Percentiles rank a stretch among this genome's conserved stretches.
phyloP scores from a whole-genome alignment of 1,140 invertebrate species.

The Rhagoletis pomonella region DNA sequence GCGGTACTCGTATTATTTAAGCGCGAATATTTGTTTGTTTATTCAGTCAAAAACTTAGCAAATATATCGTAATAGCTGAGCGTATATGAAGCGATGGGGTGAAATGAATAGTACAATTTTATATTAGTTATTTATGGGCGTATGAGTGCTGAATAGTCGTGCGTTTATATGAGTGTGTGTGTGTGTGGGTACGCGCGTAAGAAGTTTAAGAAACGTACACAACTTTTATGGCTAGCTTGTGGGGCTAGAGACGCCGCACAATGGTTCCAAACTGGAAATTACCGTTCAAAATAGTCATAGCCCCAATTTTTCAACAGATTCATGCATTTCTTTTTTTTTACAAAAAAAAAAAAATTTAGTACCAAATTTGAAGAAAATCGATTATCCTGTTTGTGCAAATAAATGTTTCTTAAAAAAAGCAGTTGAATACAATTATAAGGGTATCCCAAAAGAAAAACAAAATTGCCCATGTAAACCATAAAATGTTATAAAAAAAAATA shows the following conservation, averaged over 20 bases:
- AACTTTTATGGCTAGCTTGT: conserved; percentile 20
- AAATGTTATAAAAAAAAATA: too few relatives aligned
- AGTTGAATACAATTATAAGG: too few relatives aligned
- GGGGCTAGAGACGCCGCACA: neutral
- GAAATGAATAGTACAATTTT: conserved; percentile 32
- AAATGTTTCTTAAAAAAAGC: too few relatives aligned
- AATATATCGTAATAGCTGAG: conserved; percentile 29
- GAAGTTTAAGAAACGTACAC: neutral
- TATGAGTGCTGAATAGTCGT: neutral
- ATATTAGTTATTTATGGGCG: conserved; percentile 37
- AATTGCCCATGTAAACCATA: too few relatives aligned
- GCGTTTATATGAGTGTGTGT: neutral
- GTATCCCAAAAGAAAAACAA: too few relatives aligned
- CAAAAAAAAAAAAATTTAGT: too few relatives aligned
- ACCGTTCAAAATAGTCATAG: too few relatives aligned
- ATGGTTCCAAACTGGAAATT: too few relatives aligned
- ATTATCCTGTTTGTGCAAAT: too few relatives aligned
- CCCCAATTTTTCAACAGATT: too few relatives aligned
- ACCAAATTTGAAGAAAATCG: too few relatives aligned
- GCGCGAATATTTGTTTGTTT: conserved; percentile 40
- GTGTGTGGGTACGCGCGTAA: neutral
- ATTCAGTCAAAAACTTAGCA: conserved; percentile 31
- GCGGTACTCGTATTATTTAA: neutral
- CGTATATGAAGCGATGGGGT: conserved; percentile 19
- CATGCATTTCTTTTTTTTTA: too few relatives aligned